Evolutionary conservation across 2,888 invertebrate genomes (phyloP), one percentile per base, ranked within the genome.

Genomic region (Stenurella melanura): DNA sequence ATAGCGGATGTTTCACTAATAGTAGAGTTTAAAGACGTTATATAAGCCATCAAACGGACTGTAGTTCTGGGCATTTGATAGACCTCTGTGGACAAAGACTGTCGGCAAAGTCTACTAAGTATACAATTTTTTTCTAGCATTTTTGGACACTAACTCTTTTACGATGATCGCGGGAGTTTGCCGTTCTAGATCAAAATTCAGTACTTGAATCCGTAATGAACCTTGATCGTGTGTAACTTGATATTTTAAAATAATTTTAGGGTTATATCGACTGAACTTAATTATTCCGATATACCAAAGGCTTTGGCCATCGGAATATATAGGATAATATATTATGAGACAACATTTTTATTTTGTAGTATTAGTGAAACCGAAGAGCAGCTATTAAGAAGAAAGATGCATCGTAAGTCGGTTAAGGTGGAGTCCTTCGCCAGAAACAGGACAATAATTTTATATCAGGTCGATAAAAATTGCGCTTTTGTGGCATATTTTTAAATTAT

Each of bases 111-210:
- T 34, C 7, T 34, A 34, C 30, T 7, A n/a, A n/a, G n/a, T n/a
- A 7, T 34, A 9, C 30, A 34, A 34, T 6, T 34, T 4, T 17
- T 42, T 1, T 50, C 50, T 50, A 50, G 15, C 50, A 50, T 50
- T 50, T 50, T 50, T 4, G 50, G n/a, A 50, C 50, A 50, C 50
- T 4, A 50, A 50, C 5, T 50, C n/a, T n/a, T 50, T 50, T n/a
- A 42, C 12, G 11, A n/a, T n/a, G 50, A 50, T 15, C 18, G 19
- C 12, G 21, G 19, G 58, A 58, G 58, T 19, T 58, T 74, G 67
- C 78, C 74, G 72, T 64, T 72, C 75, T 72, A 78, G 69, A 78
- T 80, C 78, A 80, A 80, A 78, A 70, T 78, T 78, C 78, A 78
- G 78, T 73, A 78, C 68, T 71, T 75, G 64, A 73, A 58, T 75